Conservation (phyloP, 2,113 vertebrate species). For the Irena cyanogastra region DNA sequence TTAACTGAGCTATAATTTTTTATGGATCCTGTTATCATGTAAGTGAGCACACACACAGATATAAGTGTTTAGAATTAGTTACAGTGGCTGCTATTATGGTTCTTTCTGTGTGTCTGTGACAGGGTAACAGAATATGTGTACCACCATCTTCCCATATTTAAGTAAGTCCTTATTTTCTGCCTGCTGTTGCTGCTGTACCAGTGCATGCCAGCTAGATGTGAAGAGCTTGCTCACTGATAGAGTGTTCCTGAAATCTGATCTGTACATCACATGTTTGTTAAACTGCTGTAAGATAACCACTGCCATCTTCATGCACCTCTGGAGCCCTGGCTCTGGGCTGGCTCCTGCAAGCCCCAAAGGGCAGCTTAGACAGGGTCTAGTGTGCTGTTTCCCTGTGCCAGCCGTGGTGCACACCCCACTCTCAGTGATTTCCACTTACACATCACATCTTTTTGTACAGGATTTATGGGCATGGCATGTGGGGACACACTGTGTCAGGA, state of each 20-base stretch:
- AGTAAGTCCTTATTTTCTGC: neutral
- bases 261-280: neutral
- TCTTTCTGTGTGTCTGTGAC: neutral
- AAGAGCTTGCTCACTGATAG: neutral
- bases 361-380: neutral
- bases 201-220: neutral
- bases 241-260: neutral
- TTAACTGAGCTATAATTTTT: neutral
- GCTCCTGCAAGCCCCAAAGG: neutral
- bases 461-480: accelerated
- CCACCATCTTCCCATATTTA: neutral
- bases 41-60: neutral
- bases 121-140: neutral
- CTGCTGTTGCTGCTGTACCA: neutral
- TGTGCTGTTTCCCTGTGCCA: neutral
- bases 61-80: neutral
- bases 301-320: neutral
- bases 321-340: neutral
- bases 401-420: neutral
- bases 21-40: neutral
- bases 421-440: neutral
- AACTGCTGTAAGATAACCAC: neutral
- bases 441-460: neutral
- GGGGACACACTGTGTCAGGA: neutral
- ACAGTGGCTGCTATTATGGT: neutral